These are phyloP conservation scores for Cydia pomonella DNA, from an alignment of 1,140 invertebrate genomes.

Conservation along the genomic window DNA sequence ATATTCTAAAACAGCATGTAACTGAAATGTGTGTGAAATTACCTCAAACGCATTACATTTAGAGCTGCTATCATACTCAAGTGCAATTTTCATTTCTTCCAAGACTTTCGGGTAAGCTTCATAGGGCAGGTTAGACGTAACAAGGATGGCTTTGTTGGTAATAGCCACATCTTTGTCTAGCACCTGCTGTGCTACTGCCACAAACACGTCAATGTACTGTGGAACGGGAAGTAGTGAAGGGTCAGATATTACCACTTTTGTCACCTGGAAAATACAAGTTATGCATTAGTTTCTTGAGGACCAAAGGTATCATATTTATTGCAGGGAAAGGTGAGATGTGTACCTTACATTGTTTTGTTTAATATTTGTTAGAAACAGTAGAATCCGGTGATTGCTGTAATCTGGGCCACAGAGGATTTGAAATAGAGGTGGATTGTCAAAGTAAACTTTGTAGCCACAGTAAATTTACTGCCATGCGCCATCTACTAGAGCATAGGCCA, in stretches of 20 bases:
- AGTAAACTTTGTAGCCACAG: no score
- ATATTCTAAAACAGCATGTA: no score
- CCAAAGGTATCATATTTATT: not conserved
- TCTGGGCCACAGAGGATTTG: no score
- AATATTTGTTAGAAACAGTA: no score
- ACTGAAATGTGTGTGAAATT: conserved; percentile 39
- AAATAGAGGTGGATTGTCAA: no score
- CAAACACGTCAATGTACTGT: conserved; percentile 79
- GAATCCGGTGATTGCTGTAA: no score
- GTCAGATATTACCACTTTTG: conserved; percentile 61
- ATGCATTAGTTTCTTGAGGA: not conserved
- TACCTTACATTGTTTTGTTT: no score
- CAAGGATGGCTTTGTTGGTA: conserved; percentile 81
- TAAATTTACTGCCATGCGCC: no score
- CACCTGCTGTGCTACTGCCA: conserved; percentile 80
- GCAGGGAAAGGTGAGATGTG: no score
- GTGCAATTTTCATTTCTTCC: conserved; percentile 77
- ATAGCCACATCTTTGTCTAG: conserved; percentile 82
- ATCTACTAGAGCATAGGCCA: no score
- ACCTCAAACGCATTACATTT: conserved; percentile 85
- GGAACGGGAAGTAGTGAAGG: conserved; percentile 69
- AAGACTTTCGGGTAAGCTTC: conserved; percentile 78
- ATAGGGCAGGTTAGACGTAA: conserved; percentile 79
- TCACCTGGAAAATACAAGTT: conserved; percentile 55
- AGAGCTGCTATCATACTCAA: conserved; percentile 79